These are phyloP conservation scores for Drosophila kurseongensis DNA, from an alignment of 1,140 invertebrate species.

Conservation along the genomic window DNA sequence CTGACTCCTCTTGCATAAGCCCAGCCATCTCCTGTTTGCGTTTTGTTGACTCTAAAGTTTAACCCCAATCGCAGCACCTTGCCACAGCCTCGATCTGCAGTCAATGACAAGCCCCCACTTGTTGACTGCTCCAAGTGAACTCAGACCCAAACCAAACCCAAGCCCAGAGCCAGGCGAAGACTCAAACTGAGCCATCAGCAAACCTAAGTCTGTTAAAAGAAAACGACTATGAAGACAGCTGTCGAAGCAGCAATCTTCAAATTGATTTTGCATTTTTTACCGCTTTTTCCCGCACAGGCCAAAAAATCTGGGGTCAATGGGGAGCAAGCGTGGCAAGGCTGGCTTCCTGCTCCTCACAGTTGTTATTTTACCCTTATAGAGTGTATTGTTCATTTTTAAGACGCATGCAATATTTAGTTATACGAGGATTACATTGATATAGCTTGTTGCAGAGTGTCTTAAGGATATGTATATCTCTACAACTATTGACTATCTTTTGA, in stretches of 20 bases:
- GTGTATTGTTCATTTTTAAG: not conserved
- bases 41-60: slow-evolving; percentile 38
- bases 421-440: no score
- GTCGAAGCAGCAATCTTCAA: slow-evolving; percentile 55
- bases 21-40: not conserved
- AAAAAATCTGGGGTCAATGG: slow-evolving; percentile 45
- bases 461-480: no score
- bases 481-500: no score
- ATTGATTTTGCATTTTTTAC: slow-evolving; percentile 55
- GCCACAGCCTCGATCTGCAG: slow-evolving; percentile 35
- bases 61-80: slow-evolving; percentile 50
- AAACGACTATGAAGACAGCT: slow-evolving; percentile 30
- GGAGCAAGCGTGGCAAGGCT: slow-evolving; percentile 57
- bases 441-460: no score
- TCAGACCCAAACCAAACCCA: slow-evolving; percentile 5
- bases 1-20: slow-evolving; percentile 30
- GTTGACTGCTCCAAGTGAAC: slow-evolving; percentile 29
- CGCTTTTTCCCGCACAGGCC: not conserved
- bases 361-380: not conserved
- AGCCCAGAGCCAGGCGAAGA: slow-evolving; percentile 1
- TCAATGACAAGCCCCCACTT: slow-evolving; percentile 43
- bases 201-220: slow-evolving; percentile 8
- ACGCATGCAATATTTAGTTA: no score
- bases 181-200: slow-evolving; percentile 41
- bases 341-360: slow-evolving; percentile 49